A percentile compares a stretch with the other conserved stretches of the same genome.
Evolutionary conservation across 1,140 invertebrate genomes (phyloP).

Genomic region (Pogonomyrmex barbatus): DNA sequence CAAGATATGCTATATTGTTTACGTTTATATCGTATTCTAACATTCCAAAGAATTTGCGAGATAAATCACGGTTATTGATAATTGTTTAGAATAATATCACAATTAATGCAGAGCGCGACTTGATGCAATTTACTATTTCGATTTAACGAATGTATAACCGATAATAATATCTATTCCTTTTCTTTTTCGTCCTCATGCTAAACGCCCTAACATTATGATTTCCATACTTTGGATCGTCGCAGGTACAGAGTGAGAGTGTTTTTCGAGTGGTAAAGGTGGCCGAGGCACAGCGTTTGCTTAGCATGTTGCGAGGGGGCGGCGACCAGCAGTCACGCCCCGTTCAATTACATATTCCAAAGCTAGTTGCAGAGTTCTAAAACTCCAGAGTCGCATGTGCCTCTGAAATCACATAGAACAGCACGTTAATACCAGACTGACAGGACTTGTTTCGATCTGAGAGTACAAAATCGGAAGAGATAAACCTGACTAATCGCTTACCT

Average conservation of each 20-base stretch:
- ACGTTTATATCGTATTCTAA: neutral
- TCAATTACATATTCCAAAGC: conserved; percentile 84
- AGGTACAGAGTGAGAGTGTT: conserved; percentile 86
- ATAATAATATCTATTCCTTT: conserved; percentile 66
- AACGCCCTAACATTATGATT: conserved; percentile 81
- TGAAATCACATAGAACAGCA: conserved; percentile 87
- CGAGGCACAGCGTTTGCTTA: conserved; percentile 85
- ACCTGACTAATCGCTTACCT: conserved; percentile 69
- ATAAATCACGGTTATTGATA: neutral
- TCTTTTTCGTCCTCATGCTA: conserved; percentile 70
- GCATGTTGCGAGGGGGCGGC: conserved; percentile 82
- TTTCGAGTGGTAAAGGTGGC: conserved; percentile 83
- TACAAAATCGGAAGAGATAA: conserved; percentile 74
- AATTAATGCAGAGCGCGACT: conserved; percentile 80
- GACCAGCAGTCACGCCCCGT: conserved; percentile 83
- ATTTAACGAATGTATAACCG: conserved; percentile 68
- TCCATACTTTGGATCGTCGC: conserved; percentile 86
- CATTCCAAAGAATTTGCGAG: neutral
- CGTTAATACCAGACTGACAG: conserved; percentile 86
- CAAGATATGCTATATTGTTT: neutral
- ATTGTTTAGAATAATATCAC: conserved; percentile 69
- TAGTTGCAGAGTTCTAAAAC: conserved; percentile 85
- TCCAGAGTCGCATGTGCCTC: conserved; percentile 86
- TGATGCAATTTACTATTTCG: conserved; percentile 77
- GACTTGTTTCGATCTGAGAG: conserved; percentile 79